Base-by-base conservation (phyloP, 2,113 vertebrate species). In the Symphodus melops region DNA sequence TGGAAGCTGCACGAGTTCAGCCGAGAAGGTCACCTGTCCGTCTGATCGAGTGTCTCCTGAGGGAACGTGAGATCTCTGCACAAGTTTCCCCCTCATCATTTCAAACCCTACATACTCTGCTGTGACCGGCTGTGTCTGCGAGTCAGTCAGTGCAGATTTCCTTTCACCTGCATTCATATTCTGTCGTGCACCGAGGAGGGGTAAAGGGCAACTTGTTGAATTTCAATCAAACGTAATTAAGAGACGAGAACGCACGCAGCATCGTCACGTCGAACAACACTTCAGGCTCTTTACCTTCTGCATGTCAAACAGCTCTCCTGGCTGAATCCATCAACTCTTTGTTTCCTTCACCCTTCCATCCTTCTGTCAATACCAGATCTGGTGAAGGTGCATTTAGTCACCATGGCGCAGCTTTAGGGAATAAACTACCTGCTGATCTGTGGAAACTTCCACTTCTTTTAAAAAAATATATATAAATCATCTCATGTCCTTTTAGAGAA, bases 21-120 rank as follows among this genome's bases (percentile, higher is more conserved):
- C 75, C 83, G 73, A 68, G 68, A 76, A 76, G 67, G 53, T 72
- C 69, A 72, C 58, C 71, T 14, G 65, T 72, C 66, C 3, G 3
- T 65, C 62, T 55, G 77, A 80, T 83, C 79, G 19, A 66, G 68
- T 61, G 44, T 73, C 84, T 79, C 66, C 28, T 68, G 69, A 53
- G 74, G 83, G 72, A 76, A 67, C 39, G 23, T 54, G 76, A 80
- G 58, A 49, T 53, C 33, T 42, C 39, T 21, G 21, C 19, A 17
- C 63, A 39, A 44, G 60, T 58, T 42, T 49, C 42, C 37, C 37
- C 46, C 33, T 64, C 58, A 36, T 52, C 21, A 48, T 21, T 49
- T 55, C 16, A n/a, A 17, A 20, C 46, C 44, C 57, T 21, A 3
- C 69, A 71, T 2, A 23, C n/a, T n/a, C 28, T 12, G 0, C 17